Percentiles rank a stretch among this genome's conserved stretches.
These are phyloP conservation scores for Candidula unifasciata DNA, from an alignment of 2,888 invertebrate genomes.

Conservation along the genomic window DNA sequence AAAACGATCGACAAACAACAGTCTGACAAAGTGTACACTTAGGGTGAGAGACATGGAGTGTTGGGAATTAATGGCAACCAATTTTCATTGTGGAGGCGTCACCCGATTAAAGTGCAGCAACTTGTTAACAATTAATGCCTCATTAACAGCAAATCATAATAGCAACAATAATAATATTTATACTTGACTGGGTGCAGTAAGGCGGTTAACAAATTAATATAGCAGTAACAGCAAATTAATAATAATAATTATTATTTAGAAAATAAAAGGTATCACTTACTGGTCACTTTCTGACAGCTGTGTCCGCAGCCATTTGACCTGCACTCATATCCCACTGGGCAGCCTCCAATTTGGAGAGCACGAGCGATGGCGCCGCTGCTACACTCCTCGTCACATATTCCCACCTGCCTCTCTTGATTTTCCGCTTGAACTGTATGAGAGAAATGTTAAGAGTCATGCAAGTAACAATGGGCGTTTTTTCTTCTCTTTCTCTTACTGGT, in stretches of 20 bases:
- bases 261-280: neutral
- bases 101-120: too few species aligned
- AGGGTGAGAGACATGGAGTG: too few species aligned
- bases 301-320: conserved; percentile 52
- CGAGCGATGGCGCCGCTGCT: neutral
- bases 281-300: conserved; percentile 36
- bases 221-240: neutral
- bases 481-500: too few species aligned
- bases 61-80: too few species aligned
- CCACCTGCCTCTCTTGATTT: conserved; percentile 15
- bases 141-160: too few species aligned
- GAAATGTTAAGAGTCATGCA: neutral
- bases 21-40: too few species aligned
- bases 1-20: too few species aligned
- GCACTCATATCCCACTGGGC: conserved; percentile 47
- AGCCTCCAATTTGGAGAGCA: conserved; percentile 12
- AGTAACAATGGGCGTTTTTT: too few species aligned
- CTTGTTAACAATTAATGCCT: too few species aligned
- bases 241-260: too few species aligned
- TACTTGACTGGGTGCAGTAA: neutral
- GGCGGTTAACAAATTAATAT: neutral
- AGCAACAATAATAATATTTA: too few species aligned
- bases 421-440: neutral
- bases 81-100: too few species aligned
- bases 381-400: conserved; percentile 51